These are phyloP conservation scores for Cydia pomonella DNA, from an alignment of 1,140 invertebrate species.

Conservation along the genomic window DNA sequence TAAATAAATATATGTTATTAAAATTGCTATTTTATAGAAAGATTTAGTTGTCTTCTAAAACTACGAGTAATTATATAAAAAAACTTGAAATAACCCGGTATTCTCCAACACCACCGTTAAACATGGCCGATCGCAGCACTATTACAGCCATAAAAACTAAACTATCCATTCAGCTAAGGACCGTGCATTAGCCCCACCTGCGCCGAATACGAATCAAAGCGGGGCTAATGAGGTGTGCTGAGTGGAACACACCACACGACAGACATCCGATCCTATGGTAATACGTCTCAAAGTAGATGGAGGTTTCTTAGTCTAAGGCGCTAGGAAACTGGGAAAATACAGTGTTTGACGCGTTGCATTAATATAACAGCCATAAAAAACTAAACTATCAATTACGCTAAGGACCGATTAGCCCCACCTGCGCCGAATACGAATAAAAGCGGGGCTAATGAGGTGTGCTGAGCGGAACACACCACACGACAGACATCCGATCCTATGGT, in stretches of 20 bases:
- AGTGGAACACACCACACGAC: slow-evolving; percentile 44
- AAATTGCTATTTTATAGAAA: too few species aligned
- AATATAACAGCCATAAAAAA: not conserved
- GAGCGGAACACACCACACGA: slow-evolving; percentile 44
- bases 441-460: slow-evolving; percentile 64
- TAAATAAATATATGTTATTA: too few species aligned
- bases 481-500: slow-evolving; percentile 51
- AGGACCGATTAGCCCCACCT: slow-evolving; percentile 60
- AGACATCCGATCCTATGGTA: slow-evolving; percentile 51
- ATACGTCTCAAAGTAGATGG: slow-evolving; percentile 23
- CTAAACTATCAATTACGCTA: slow-evolving; percentile 46
- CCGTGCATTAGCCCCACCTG: slow-evolving; percentile 63
- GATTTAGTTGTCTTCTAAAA: too few species aligned
- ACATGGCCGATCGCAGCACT: not conserved
- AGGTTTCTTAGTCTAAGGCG: slow-evolving; percentile 3
- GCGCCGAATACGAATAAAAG: slow-evolving; percentile 62
- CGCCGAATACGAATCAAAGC: slow-evolving; percentile 62
- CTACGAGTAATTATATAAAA: too few species aligned
- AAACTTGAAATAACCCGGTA: not conserved
- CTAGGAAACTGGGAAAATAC: too few species aligned
- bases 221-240: slow-evolving; percentile 65
- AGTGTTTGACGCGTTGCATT: too few species aligned
- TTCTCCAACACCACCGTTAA: not conserved
- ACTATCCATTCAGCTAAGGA: slow-evolving; percentile 49
- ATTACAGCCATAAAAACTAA: not conserved